Percentiles rank a stretch among this genome's conserved stretches.
These are phyloP conservation scores for Caenorhabditis sp. DNA, from an alignment of 2,888 invertebrate genomes.

Conservation along the genomic window DNA sequence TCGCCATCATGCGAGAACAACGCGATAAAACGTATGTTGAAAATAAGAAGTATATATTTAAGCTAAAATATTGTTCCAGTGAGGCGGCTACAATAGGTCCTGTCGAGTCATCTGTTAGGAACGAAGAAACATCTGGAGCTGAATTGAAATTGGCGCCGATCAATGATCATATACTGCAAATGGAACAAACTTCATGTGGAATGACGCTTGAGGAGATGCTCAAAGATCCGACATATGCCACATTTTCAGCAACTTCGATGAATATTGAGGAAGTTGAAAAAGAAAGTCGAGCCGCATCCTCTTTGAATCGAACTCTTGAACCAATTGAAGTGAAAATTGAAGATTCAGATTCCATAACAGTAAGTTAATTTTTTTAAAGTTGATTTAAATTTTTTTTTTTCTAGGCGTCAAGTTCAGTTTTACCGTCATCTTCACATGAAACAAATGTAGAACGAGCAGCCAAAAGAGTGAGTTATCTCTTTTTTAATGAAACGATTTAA, in stretches of 20 bases:
- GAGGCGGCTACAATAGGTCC: not conserved
- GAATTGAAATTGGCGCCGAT: not conserved
- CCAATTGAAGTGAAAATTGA: slow-evolving; percentile 50
- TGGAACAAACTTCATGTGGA: slow-evolving; percentile 12
- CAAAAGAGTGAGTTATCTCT: slow-evolving; percentile 28
- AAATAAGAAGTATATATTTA: not conserved
- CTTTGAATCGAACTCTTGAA: slow-evolving; percentile 7
- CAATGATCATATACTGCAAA: slow-evolving; percentile 8
- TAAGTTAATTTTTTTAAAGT: not conserved
- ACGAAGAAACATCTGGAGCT: not conserved
- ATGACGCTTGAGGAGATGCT: slow-evolving; percentile 18
- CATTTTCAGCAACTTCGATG: slow-evolving; percentile 6
- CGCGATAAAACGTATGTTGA: slow-evolving; percentile 6
- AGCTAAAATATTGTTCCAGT: not conserved
- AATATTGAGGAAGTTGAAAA: slow-evolving; percentile 2
- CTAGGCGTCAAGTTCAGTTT: slow-evolving; percentile 11
- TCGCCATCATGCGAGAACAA: slow-evolving; percentile 9
- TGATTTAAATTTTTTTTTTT: not conserved
- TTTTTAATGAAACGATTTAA: not conserved
- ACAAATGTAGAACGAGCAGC: slow-evolving; percentile 44
- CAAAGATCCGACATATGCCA: slow-evolving; percentile 27
- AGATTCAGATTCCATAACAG: slow-evolving; percentile 7
- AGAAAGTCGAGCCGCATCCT: not conserved
- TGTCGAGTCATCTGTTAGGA: too few species aligned
- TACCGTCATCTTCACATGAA: slow-evolving; percentile 23